These are phyloP conservation scores for Buceros bicornis DNA, from an alignment of 2,797 vertebrate genomes.

Conservation along the genomic window DNA sequence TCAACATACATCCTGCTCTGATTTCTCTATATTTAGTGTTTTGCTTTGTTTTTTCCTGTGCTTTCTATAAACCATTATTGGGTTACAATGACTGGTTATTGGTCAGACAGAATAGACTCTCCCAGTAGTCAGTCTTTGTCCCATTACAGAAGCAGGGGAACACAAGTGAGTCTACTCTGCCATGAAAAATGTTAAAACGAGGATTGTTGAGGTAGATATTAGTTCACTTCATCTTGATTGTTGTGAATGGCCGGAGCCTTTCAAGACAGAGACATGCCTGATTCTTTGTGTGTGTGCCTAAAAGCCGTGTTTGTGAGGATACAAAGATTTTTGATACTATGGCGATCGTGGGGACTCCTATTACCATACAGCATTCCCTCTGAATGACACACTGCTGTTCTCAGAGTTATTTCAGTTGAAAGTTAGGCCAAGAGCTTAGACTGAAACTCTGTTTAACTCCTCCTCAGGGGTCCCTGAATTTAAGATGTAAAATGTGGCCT, in stretches of 20 bases:
- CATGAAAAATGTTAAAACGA: not conserved
- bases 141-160: not conserved
- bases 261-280: not conserved
- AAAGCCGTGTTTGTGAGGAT: not conserved
- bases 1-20: not conserved
- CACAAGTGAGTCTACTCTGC: not conserved
- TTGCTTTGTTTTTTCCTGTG: not conserved
- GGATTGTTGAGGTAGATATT: not conserved
- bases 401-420: not conserved
- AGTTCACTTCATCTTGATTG: not conserved
- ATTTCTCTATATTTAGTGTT: not conserved
- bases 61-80: not conserved
- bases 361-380: not conserved
- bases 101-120: not conserved
- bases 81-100: not conserved
- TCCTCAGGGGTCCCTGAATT: not conserved
- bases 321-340: not conserved
- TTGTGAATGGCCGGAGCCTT: not conserved
- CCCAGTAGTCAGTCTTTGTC: not conserved
- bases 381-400: not conserved
- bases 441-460: not conserved
- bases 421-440: not conserved
- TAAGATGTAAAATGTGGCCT: not conserved
- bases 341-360: not conserved
- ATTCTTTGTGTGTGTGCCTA: too few species aligned